phyloP scores from a whole-genome alignment of 2,888 invertebrate species.

The Criorhina ranunculi region DNA sequence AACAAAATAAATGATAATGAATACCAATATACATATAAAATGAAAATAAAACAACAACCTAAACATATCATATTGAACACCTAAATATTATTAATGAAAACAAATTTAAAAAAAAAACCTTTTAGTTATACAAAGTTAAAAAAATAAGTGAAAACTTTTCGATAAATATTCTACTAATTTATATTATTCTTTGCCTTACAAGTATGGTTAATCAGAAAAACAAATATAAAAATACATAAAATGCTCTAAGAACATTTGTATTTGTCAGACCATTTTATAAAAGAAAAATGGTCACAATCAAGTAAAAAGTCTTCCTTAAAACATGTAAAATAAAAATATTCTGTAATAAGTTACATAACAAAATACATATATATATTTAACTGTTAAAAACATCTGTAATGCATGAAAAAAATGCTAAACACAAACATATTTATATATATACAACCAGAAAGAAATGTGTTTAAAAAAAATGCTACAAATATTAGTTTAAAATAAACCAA shows the following conservation, averaged over 20 bases:
- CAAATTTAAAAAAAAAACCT: conserved; percentile 41
- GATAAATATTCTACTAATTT: conserved; percentile 38
- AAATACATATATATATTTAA: conserved; percentile 63
- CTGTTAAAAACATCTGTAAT: conserved; percentile 51
- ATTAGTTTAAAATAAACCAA: conserved; percentile 28
- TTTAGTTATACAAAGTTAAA: conserved; percentile 62
- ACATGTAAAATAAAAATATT: conserved; percentile 57
- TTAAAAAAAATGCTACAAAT: conserved; percentile 44
- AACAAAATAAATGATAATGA: conserved; percentile 15
- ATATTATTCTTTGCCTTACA: conserved; percentile 58
- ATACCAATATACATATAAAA: conserved; percentile 67
- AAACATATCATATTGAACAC: conserved; percentile 83
- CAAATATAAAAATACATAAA: conserved; percentile 21
- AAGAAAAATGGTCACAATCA: conserved; percentile 80
- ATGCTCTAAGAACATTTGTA: conserved; percentile 72
- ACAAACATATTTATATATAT: conserved; percentile 60
- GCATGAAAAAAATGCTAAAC: conserved; percentile 22
- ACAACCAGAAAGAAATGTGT: conserved; percentile 35
- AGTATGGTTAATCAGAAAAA: conserved; percentile 3
- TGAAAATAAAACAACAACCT: conserved; percentile 81
- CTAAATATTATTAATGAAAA: conserved; percentile 79
- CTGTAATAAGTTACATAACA: conserved; percentile 60
- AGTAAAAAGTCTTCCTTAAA: conserved; percentile 81
- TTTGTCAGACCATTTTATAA: conserved; percentile 70
- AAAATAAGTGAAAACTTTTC: conserved; percentile 64